Percentiles rank a stretch among this genome's conserved stretches.
Evolutionary conservation across 2,888 invertebrate species (phyloP).

Genomic region (Aleiodes testaceus): DNA sequence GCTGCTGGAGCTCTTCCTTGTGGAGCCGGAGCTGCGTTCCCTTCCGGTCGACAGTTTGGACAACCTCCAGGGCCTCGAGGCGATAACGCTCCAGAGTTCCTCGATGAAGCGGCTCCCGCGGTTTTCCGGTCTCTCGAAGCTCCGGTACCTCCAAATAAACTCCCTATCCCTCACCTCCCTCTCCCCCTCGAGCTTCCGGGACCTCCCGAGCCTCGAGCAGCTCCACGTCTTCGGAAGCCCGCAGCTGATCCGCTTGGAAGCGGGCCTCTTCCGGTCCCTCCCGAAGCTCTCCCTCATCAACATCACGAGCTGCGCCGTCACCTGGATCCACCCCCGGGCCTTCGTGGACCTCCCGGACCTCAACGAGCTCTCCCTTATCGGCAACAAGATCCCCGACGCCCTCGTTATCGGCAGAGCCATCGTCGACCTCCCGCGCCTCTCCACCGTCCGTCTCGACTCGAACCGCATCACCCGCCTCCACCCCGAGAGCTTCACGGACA

Average conservation of each 20-base stretch:
- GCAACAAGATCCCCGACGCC: constrained; percentile 85
- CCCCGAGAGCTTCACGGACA: constrained; percentile 87
- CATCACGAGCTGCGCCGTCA: constrained; percentile 84
- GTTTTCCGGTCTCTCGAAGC: constrained; percentile 81
- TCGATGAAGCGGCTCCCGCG: constrained; percentile 84
- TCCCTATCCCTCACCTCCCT: constrained; percentile 80
- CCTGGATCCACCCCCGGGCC: constrained; percentile 85
- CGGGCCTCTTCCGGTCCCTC: constrained; percentile 82
- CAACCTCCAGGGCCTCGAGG: constrained; percentile 84
- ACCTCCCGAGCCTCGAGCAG: constrained; percentile 83
- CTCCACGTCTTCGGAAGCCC: constrained; percentile 83
- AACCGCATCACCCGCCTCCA: constrained; percentile 82
- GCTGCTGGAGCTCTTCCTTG: constrained; percentile 87
- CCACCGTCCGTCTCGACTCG: constrained; percentile 80
- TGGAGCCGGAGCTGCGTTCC: constrained; percentile 86
- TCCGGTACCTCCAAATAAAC: constrained; percentile 84
- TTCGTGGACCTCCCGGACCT: constrained; percentile 82
- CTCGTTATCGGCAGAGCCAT: constrained; percentile 87
- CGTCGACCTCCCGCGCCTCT: constrained; percentile 83
- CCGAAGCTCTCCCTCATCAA: constrained; percentile 81
- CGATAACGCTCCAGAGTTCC: constrained; percentile 87
- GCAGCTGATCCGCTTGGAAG: constrained; percentile 80
- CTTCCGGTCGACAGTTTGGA: constrained; percentile 86
- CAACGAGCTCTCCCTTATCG: constrained; percentile 80
- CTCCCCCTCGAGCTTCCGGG: constrained; percentile 81